phyloP scores from a whole-genome alignment of 2,797 vertebrate genomes.

The Lutjanus campechanus region DNA sequence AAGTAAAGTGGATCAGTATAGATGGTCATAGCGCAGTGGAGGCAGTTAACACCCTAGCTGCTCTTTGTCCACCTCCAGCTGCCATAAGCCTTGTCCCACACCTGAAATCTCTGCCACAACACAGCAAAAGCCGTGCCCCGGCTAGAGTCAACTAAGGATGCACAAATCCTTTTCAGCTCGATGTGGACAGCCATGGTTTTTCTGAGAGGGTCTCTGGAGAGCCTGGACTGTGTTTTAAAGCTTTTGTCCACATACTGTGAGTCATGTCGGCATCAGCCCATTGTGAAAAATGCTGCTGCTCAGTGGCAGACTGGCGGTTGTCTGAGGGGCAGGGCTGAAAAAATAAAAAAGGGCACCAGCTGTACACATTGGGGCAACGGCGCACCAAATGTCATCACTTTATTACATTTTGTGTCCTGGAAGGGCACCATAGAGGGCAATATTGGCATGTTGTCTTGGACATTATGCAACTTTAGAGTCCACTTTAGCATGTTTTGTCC shows the following conservation, averaged over 20 bases:
- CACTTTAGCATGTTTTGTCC: too few species aligned
- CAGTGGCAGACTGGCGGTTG: too few species aligned
- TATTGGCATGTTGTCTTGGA: too few species aligned
- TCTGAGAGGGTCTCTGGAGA: constrained; percentile 40
- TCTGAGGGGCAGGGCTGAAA: too few species aligned
- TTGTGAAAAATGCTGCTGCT: not conserved
- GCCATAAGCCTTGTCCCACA: constrained; percentile 61
- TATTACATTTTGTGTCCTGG: too few species aligned
- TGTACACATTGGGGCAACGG: too few species aligned
- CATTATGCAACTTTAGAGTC: too few species aligned
- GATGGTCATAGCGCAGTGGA: constrained; percentile 59
- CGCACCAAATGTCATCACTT: too few species aligned
- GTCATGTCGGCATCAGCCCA: constrained; percentile 24
- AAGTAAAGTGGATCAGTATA: constrained; percentile 69
- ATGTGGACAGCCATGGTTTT: constrained; percentile 32
- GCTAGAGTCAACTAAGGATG: constrained; percentile 41
- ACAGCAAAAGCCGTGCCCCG: constrained; percentile 10
- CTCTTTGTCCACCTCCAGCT: constrained; percentile 66
- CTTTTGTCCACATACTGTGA: constrained; percentile 34
- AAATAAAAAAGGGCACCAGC: too few species aligned
- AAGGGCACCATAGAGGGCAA: too few species aligned
- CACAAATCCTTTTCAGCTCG: constrained; percentile 57
- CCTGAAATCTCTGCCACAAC: constrained; percentile 63
- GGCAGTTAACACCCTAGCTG: constrained; percentile 50
- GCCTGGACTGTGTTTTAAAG: constrained; percentile 31